Base-by-base conservation (phyloP, 1,140 invertebrate genomes). In the Hirudo medicinalis region DNA sequence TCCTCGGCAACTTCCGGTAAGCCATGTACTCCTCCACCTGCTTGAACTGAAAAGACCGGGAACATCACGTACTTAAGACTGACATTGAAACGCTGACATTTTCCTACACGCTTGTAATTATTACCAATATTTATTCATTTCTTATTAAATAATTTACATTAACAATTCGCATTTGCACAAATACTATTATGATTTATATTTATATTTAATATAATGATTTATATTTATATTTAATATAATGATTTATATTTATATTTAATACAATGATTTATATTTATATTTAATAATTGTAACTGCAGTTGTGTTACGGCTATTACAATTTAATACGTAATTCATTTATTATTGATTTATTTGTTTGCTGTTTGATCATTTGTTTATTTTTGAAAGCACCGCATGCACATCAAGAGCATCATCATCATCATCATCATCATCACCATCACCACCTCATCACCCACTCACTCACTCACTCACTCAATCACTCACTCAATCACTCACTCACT, bases 11-110 rank as follows among this genome's bases (percentile, higher is more conserved):
- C 81, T 95, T 95, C 75, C 92, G 86, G 78, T 94, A 94, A 76
- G 91, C 91, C 92, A 96, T 96, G 81, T 95, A 96, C 81, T 95
- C 93, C 83, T 97, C 92, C 72, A 97, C 92, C 90, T 96, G 92
- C 85, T 96, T 95, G 75, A 95, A 89, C 91, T 92, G 60, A 63
- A 63, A 57, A n/a, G n/a, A n/a, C n/a, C n/a, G 57, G 4, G 40
- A 4, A 25, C 22, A 63, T 63, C 22, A 20, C 9, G 11, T 25
- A 17, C 40, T 40, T 40, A n/a, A n/a, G n/a, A n/a, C n/a, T n/a
- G n/a, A n/a, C n/a, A n/a, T n/a, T n/a, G n/a, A n/a, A n/a, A n/a
- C n/a, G n/a, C n/a, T n/a, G n/a, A n/a, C n/a, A n/a, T n/a, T n/a
- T n/a, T n/a, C n/a, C n/a, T n/a, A n/a, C n/a, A n/a, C n/a, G n/a